These are phyloP conservation scores for Gallinago jamesoni DNA, from an alignment of 2,113 vertebrate genomes.

Conservation along the genomic window DNA sequence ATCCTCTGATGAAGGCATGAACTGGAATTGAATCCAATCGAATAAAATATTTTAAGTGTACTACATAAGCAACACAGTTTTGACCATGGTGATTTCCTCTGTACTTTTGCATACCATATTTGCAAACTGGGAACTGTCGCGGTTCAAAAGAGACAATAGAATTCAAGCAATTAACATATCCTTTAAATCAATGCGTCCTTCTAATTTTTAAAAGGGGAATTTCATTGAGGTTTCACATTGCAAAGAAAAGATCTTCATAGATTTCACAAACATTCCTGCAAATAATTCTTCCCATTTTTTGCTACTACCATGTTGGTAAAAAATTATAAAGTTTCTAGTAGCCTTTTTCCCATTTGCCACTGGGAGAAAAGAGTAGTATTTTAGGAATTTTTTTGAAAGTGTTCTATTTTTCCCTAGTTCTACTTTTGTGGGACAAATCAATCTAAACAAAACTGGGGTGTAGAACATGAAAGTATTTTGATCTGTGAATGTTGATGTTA, in stretches of 20 bases:
- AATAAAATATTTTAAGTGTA: not conserved
- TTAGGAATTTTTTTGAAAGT: not conserved
- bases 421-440: not conserved
- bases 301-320: not conserved
- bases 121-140: not conserved
- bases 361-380: not conserved
- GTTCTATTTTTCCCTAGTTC: not conserved
- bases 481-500: not conserved
- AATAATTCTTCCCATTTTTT: not conserved
- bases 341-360: not conserved
- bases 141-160: not conserved
- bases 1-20: not conserved
- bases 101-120: not conserved
- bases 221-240: not conserved
- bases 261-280: not conserved
- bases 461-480: not conserved
- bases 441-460: not conserved
- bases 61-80: not conserved
- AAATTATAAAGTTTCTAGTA: not conserved
- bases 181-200: not conserved
- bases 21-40: not conserved
- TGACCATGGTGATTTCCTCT: not conserved
- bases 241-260: not conserved
- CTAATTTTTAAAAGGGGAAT: not conserved
- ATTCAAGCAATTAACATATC: not conserved